These are phyloP conservation scores for Xiphorhynchus elegans DNA, from an alignment of 2,113 vertebrate species.

Conservation along the genomic window DNA sequence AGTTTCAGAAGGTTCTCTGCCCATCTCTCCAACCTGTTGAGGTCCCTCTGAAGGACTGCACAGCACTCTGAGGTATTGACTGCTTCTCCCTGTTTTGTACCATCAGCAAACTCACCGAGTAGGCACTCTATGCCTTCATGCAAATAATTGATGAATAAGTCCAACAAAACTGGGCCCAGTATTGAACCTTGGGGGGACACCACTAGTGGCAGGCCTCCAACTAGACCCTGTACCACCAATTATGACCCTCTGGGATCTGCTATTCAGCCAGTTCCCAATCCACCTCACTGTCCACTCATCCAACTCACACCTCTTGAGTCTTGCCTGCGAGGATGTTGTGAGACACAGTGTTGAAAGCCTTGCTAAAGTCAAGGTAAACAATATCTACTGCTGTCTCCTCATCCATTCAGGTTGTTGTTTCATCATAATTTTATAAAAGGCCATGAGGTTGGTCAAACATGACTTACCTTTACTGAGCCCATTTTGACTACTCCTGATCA, in stretches of 20 bases:
- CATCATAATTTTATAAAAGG: neutral
- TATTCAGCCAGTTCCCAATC: neutral
- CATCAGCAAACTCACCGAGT: neutral
- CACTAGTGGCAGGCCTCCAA: neutral
- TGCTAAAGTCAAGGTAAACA: neutral
- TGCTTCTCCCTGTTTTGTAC: neutral
- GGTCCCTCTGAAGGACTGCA: neutral
- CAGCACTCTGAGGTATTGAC: neutral
- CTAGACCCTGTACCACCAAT: neutral
- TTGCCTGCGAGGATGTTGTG: neutral
- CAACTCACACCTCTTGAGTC: neutral
- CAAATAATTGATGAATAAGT: neutral
- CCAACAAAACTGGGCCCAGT: neutral
- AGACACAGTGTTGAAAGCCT: neutral
- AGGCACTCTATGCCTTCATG: neutral
- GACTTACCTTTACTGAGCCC: neutral
- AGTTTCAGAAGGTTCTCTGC: neutral
- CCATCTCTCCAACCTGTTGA: neutral
- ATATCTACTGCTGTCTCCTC: neutral
- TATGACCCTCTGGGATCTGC: neutral
- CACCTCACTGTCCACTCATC: neutral
- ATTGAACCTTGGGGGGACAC: neutral
- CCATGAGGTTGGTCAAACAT: neutral
- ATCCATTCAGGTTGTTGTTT: neutral
- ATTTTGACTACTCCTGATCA: neutral